phyloP scores from a whole-genome alignment of 2,113 vertebrate species.

The Phalacrocorax aristotelis region DNA sequence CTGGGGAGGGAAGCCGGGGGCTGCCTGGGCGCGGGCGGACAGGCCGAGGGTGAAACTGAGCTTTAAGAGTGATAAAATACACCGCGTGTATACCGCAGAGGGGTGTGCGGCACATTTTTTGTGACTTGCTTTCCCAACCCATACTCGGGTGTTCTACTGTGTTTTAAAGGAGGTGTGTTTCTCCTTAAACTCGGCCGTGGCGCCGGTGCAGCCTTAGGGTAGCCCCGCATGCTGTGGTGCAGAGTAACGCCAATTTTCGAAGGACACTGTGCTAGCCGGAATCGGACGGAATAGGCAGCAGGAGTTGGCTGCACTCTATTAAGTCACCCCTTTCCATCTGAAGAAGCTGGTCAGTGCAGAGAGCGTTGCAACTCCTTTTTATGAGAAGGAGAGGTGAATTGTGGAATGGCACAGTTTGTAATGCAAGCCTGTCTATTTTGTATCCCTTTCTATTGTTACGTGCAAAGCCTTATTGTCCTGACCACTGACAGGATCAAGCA shows the following conservation, averaged over 20 bases:
- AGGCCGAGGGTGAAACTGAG: background rate
- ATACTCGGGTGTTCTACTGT: background rate
- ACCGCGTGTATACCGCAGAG: fast-evolving
- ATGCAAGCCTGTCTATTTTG: background rate
- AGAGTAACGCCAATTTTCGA: background rate
- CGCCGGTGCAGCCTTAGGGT: too few species aligned
- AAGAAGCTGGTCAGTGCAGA: background rate
- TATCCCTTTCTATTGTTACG: background rate
- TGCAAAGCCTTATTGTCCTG: background rate
- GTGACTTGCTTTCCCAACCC: background rate
- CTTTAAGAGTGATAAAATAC: fast-evolving
- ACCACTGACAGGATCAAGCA: background rate
- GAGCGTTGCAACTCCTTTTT: background rate
- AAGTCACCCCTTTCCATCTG: background rate
- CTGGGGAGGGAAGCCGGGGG: background rate
- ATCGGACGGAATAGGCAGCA: too few species aligned
- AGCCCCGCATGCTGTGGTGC: too few species aligned
- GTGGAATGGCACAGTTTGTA: background rate
- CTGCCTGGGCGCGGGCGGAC: fast-evolving
- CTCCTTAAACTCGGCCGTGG: too few species aligned
- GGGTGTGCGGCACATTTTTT: fast-evolving
- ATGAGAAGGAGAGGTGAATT: background rate
- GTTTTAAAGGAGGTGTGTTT: too few species aligned
- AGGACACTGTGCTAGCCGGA: background rate
- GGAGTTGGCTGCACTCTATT: background rate